Evolutionary conservation across 1,140 invertebrate species (phyloP).

Genomic region (Galleria mellonella): DNA sequence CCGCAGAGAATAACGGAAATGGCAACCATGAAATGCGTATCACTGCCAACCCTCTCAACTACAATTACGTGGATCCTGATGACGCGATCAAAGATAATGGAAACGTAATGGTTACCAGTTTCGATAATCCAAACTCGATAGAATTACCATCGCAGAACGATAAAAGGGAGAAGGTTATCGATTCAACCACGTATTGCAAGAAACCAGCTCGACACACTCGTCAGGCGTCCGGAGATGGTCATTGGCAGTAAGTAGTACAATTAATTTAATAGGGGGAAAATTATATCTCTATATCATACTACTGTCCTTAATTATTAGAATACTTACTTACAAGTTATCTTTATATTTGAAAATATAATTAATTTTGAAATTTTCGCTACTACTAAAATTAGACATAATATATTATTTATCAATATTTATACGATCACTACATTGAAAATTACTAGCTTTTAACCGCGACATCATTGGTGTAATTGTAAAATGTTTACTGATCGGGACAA

Average conservation of each 20-base stretch:
- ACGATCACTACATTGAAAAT: too few relatives aligned
- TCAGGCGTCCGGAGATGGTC: conserved; percentile 62
- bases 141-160: conserved; percentile 76
- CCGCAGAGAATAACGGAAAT: conserved; percentile 44
- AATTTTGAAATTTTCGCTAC: too few relatives aligned
- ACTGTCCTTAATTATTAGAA: conserved; percentile 22
- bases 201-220: conserved; percentile 61
- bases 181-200: conserved; percentile 84
- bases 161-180: conserved; percentile 68
- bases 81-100: conserved; percentile 75
- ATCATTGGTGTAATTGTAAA: too few relatives aligned
- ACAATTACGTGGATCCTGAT: conserved; percentile 79
- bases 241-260: conserved; percentile 66
- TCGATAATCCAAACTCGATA: conserved; percentile 85
- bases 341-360: too few relatives aligned
- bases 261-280: conserved; percentile 21
- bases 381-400: too few relatives aligned
- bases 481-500: too few relatives aligned
- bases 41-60: conserved; percentile 83
- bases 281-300: conserved; percentile 31
- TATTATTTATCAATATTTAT: too few relatives aligned
- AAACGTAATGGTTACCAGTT: conserved; percentile 77
- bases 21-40: conserved; percentile 79
- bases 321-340: too few relatives aligned
- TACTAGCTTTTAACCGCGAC: too few relatives aligned